These are phyloP conservation scores for Nannospalax galili DNA, from an alignment of 2,113 vertebrate species.

Conservation along the genomic window DNA sequence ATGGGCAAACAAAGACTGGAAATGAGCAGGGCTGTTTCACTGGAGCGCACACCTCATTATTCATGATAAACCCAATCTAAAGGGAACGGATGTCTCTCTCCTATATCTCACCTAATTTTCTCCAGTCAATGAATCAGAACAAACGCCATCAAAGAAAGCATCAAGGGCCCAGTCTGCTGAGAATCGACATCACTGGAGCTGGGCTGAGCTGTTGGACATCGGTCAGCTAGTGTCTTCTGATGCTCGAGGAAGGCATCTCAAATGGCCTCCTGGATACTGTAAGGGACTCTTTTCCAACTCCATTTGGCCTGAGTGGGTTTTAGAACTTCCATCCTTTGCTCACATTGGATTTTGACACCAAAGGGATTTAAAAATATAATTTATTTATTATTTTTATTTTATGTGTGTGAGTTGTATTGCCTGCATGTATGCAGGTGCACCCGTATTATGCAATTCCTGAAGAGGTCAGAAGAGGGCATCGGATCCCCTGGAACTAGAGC, in stretches of 20 bases:
- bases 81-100: conserved; percentile 24
- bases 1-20: conserved; percentile 50
- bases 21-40: conserved; percentile 33
- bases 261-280: not conserved
- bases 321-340: not conserved
- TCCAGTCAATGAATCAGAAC: conserved; percentile 69
- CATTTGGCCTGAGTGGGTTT: not conserved
- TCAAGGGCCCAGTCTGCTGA: conserved; percentile 54
- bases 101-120: conserved; percentile 63
- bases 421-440: too few relatives aligned
- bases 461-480: too few relatives aligned
- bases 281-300: not conserved
- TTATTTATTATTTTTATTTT: too few relatives aligned
- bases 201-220: not conserved
- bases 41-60: conserved; percentile 68
- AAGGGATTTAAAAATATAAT: too few relatives aligned
- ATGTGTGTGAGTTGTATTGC: too few relatives aligned
- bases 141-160: conserved; percentile 67
- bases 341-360: not conserved
- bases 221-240: not conserved
- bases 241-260: not conserved
- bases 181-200: conserved; percentile 21
- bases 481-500: too few relatives aligned
- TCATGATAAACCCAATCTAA: conserved; percentile 65
- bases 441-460: too few relatives aligned